Evolutionary conservation across 2,888 invertebrate species (phyloP), one percentile per base, ranked within the genome.

Genomic region (Syritta pipiens): DNA sequence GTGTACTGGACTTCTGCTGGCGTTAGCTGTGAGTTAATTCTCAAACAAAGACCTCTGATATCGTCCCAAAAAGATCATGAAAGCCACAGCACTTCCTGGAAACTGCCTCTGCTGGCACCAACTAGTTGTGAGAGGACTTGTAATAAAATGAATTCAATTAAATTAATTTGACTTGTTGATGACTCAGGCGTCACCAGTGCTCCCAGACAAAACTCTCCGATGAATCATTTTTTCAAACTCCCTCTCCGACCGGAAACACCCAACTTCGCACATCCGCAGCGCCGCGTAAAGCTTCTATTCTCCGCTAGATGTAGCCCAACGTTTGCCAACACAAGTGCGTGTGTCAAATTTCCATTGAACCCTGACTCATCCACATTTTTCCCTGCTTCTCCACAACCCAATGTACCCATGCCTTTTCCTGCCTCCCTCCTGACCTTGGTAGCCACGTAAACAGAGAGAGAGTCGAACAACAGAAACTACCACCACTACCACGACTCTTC

Each of bases 391-490:
- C 35, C 24, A 5, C 40, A 59, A 22, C 10, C 24, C 35, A n/a
- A 48, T 3, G 35, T 51, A 51, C 63, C 57, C 63, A 71, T 65
- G 59, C 30, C 30, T 17, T 14, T 40, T 57, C 46, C 48, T 57
- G 9, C 19, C 32, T 42, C 53, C 53, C 46, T 49, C 20, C 46
- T 63, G 76, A 77, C 76, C 76, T 77, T 77, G 76, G 69, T 37
- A 46, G 68, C 57, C 59, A 65, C 76, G 65, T 65, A 65, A 65
- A 59, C 69, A 76, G 63, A 63, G 63, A 63, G 62, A 12, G 32
- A 62, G 19, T 9, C 6, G 3, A 24, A 20, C 32, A 30, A 30
- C 40, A 20, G n/a, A n/a, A n/a, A n/a, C n/a, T n/a, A 48, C 2
- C 20, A 44, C n/a, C 9, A 26, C 2, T 4, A 10, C 63, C 35